Percentiles rank a stretch among this genome's conserved stretches.
These are phyloP conservation scores for Petaurus breviceps DNA, from an alignment of 2,113 vertebrate genomes.

Conservation along the genomic window DNA sequence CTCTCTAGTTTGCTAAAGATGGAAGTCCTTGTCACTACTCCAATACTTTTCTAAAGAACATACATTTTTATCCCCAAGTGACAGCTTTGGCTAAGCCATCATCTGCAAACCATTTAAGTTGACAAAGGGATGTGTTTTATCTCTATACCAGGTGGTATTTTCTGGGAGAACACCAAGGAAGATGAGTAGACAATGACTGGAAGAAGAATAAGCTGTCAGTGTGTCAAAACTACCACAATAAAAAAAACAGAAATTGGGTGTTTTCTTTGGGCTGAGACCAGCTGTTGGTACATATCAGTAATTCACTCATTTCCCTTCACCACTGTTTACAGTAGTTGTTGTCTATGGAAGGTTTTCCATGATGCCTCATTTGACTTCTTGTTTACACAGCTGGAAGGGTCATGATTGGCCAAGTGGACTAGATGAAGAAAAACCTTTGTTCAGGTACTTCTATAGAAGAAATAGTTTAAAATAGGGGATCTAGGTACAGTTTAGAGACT, in stretches of 20 bases:
- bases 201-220: neutral
- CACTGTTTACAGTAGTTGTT: neutral
- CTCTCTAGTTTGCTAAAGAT: neutral
- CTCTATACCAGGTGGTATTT: neutral
- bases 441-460: neutral
- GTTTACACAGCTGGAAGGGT: neutral
- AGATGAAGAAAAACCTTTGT: neutral
- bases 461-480: neutral
- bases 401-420: neutral
- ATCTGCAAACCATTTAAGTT: neutral
- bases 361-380: neutral
- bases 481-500: neutral
- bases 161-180: neutral
- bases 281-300: neutral
- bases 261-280: neutral
- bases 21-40: neutral
- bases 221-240: neutral
- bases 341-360: neutral
- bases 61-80: neutral
- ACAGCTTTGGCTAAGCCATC: neutral
- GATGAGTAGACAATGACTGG: neutral
- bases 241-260: neutral
- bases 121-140: neutral
- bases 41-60: constrained; percentile 8
- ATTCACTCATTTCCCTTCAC: neutral